Evolutionary conservation across 2,797 vertebrate genomes (phyloP), one percentile per base, ranked within the genome.

Genomic region (Percopsis omiscomaycus): DNA sequence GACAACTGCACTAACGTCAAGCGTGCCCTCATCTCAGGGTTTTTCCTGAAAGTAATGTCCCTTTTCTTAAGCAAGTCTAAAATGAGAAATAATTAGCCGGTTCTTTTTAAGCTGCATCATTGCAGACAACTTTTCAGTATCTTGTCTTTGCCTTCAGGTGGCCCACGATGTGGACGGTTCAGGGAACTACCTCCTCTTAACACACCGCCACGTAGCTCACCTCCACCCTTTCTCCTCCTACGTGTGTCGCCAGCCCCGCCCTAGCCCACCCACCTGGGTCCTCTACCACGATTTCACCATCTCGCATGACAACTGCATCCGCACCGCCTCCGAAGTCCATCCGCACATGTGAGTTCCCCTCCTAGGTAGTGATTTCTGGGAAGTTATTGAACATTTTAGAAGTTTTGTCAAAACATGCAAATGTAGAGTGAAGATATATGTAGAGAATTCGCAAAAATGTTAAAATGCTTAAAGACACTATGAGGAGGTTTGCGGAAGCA

Each of bases 281-380:
- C 91, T 99, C 0, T 99, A 97, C 84, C 95, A 98, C 0, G 94
- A 92, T 50, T 99, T 99, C 89, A 96, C 94, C 81, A 92, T 98
- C 89, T 96, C 95, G 0, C 90, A 93, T 22, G 95, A 98, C 74
- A 99, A 99, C 91, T 98, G 97, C 88, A 94, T 98, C 71, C 90
- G 93, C 3, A 86, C 95, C 0, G 94, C 94, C 28, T 95, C 96
- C 0, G 94, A 98, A 74, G 94, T 99, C 44, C 93, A 95, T 68
- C 96, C 96, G 1, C 90, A 96, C 13, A 96, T 96, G 96, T 98
- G 87, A 96, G 96, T 81, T 27, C 30, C 58, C 13, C 5, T 30
- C 45, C 22, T 22, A 22, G 22, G 1, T 3, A 53, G 10, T 14
- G 13, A 16, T 22, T 56, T 30, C 32, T 45, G 15, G 22, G 6